Percentiles rank a stretch among this genome's conserved stretches.
Evolutionary conservation across 2,797 vertebrate species (phyloP).

Genomic region (Thaleichthys pacificus): DNA sequence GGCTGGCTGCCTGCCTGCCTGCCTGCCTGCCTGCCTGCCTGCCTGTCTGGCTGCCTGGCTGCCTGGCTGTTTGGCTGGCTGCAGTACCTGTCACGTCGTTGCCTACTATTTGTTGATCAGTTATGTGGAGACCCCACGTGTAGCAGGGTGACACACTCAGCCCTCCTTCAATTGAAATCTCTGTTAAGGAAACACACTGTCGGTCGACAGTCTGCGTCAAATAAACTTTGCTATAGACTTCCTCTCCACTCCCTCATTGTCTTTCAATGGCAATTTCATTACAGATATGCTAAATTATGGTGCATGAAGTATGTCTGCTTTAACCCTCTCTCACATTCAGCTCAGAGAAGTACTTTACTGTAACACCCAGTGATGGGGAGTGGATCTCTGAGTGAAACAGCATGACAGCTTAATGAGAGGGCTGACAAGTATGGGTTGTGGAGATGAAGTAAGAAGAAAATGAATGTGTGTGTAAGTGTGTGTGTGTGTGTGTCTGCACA

Average conservation of each 20-base stretch:
- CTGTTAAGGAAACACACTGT: background rate
- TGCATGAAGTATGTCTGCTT: too few species aligned
- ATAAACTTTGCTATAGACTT: too few species aligned
- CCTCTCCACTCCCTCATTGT: too few species aligned
- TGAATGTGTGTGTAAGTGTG: background rate
- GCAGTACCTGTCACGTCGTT: background rate
- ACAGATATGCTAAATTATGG: too few species aligned
- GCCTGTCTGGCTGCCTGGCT: background rate
- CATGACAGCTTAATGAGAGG: slow-evolving; percentile 63
- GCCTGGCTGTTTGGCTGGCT: background rate
- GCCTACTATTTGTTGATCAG: background rate
- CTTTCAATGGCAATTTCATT: too few species aligned
- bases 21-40: background rate
- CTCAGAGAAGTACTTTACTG: slow-evolving; percentile 58
- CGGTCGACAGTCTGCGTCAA: too few species aligned
- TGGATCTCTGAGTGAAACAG: slow-evolving; percentile 40
- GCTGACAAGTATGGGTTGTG: slow-evolving; percentile 54
- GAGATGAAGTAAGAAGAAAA: slow-evolving; percentile 31
- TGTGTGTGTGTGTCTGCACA: background rate
- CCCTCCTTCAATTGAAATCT: background rate
- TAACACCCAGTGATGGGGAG: slow-evolving; percentile 43
- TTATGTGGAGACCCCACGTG: too few species aligned
- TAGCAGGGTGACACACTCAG: background rate
- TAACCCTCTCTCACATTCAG: slow-evolving; percentile 6
- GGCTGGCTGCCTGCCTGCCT: background rate